Base-by-base conservation (phyloP, 2,888 invertebrate genomes). In the Tuta absoluta region DNA sequence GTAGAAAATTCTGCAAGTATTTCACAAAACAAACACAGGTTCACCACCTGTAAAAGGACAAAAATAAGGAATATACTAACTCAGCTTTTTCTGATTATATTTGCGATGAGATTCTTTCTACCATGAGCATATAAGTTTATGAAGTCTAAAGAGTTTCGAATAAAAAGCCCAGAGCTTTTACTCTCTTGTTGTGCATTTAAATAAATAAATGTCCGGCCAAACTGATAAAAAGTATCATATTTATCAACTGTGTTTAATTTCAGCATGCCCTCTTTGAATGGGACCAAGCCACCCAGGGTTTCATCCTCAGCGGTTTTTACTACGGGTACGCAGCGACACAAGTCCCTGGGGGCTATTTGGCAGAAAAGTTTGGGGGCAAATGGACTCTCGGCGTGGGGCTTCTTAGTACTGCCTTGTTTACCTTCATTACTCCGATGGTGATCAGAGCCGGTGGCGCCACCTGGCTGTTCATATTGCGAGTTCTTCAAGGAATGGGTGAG, bases 241-340 rank as follows among this genome's bases (percentile, higher is more conserved):
- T 8, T 5, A 33, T 33, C 8, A 17, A 3, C n/a, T 41, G 8
- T 45, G 8, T 59, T 45, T 69, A 7, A 1, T 86, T 85, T 56
- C 81, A 84, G 86, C 74, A 85, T 28, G 89, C 86, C 0, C 85
- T 82, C 21, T 95, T 93, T 73, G 92, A 94, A 0, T 96, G 96
- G 96, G 92, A 93, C 45, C 93, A 95, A 74, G 81, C 91, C 66
- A 92, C 93, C 0, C 95, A 96, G 90, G 97, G 97, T 0, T 80
- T 95, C 4, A 95, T 97, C 57, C 87, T 97, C 1, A 95, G 96
- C 53, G 95, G 95, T 0, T 97, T 97, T 80, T 97, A 96, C 86
- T 96, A 95, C 90, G 97, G 97, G 0, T 97, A 97, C 80, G 94
- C 96, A 10, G 82, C 96, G 0, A 96, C 96, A 0, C 97, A 97